Conservation (phyloP, 2,888 invertebrate species). For the Patella caerulea region DNA sequence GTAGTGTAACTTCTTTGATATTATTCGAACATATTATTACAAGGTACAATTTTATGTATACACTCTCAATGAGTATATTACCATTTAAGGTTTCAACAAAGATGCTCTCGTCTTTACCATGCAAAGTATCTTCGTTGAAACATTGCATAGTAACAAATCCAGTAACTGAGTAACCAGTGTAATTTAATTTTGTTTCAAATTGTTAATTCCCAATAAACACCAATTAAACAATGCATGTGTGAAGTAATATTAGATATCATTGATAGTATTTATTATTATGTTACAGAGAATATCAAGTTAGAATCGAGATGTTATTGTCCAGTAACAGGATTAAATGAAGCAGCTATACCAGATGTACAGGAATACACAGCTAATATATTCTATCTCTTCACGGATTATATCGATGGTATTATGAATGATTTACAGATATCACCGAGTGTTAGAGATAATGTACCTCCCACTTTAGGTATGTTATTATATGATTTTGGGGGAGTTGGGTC, state of each 20-base stretch:
- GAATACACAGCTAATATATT: conserved; percentile 58
- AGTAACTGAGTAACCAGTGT: too few relatives aligned
- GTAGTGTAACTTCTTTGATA: too few relatives aligned
- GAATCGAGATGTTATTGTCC: not conserved
- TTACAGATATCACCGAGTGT: conserved; percentile 40
- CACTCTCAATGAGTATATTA: too few relatives aligned
- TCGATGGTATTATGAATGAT: conserved; percentile 47
- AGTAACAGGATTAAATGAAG: conserved; percentile 36
- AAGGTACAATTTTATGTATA: too few relatives aligned
- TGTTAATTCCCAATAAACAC: too few relatives aligned
- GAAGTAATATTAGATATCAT: not conserved
- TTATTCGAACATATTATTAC: too few relatives aligned
- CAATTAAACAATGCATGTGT: too few relatives aligned
- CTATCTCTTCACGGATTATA: conserved; percentile 53
- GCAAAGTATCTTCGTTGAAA: too few relatives aligned
- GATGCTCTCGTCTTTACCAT: too few relatives aligned
- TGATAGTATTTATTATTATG: not conserved
- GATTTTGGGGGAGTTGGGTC: not conserved
- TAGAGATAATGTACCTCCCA: conserved; percentile 36
- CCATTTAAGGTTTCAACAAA: too few relatives aligned
- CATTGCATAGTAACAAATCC: too few relatives aligned
- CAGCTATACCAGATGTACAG: conserved; percentile 44
- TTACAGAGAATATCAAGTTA: not conserved
- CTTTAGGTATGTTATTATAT: conserved; percentile 23
- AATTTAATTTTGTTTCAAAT: too few relatives aligned